Percentiles rank a stretch among this genome's conserved stretches.
phyloP scores from a whole-genome alignment of 2,888 invertebrate species.

The Eucera pruinosa region DNA sequence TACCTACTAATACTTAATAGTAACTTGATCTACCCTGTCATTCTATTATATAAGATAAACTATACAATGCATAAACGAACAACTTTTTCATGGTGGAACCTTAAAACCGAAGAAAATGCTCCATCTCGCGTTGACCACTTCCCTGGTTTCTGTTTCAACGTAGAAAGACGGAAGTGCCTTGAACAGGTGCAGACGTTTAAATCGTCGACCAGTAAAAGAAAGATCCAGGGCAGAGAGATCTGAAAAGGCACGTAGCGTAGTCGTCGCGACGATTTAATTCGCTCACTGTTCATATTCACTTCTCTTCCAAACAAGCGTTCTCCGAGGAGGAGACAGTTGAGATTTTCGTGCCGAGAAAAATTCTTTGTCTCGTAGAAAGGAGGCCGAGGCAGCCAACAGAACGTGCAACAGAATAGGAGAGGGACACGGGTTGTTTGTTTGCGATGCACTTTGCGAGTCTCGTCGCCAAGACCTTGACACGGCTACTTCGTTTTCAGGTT shows the following conservation, averaged over 20 bases:
- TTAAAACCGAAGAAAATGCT: no score
- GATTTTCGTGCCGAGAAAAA: constrained; percentile 25
- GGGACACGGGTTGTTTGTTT: constrained; percentile 48
- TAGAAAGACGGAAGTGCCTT: not conserved
- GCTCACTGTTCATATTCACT: constrained; percentile 14
- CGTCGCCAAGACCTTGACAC: constrained; percentile 50
- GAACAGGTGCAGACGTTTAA: not conserved
- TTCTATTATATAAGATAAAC: no score
- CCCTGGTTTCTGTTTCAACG: not conserved
- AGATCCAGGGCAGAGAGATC: not conserved
- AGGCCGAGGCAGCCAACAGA: not conserved
- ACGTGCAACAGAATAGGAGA: constrained; percentile 2
- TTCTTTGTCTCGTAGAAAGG: not conserved
- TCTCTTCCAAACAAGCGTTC: not conserved
- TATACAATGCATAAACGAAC: no score
- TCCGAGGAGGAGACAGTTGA: not conserved
- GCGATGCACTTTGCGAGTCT: constrained; percentile 47
- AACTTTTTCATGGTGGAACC: no score
- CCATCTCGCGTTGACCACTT: not conserved
- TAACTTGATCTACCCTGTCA: no score
- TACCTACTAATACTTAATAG: no score
- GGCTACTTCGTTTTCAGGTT: constrained; percentile 49
- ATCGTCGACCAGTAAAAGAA: not conserved
- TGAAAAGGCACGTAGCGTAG: constrained; percentile 5
- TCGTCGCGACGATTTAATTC: constrained; percentile 31